A percentile compares a stretch with the other conserved stretches of the same genome.
Conservation (phyloP, 1,140 invertebrate genomes). For the Scylla paramamosain region DNA sequence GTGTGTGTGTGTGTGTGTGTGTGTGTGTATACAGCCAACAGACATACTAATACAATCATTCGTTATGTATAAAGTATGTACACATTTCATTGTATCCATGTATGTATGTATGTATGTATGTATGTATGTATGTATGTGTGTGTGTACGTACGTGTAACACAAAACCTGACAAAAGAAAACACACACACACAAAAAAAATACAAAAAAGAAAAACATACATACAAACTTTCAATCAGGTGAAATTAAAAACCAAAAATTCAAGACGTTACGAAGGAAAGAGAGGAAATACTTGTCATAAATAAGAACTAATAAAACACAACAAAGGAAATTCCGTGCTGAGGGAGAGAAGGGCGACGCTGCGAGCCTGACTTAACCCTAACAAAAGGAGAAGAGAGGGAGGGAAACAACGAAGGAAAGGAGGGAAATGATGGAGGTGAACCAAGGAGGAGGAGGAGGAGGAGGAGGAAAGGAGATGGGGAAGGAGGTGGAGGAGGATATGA, state of each 20-base stretch:
- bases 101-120: slow-evolving; percentile 16
- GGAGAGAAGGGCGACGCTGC: background rate
- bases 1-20: background rate
- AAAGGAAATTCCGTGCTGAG: background rate
- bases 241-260: too few species aligned
- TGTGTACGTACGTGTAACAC: slow-evolving; percentile 25
- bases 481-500: background rate
- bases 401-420: background rate
- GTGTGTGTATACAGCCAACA: background rate
- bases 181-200: background rate
- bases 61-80: background rate
- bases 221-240: too few species aligned
- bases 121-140: slow-evolving; percentile 39
- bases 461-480: background rate
- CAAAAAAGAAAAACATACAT: background rate
- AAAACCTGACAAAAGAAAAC: background rate
- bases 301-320: background rate
- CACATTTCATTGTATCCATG: background rate
- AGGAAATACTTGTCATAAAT: background rate
- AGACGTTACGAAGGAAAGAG: too few species aligned
- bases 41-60: too few species aligned
- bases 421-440: background rate
- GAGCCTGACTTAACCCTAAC: background rate
- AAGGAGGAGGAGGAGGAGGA: background rate
- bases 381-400: background rate